Evolutionary conservation across 2,888 invertebrate species (phyloP).

Genomic region (Ormyrus pomaceus): DNA sequence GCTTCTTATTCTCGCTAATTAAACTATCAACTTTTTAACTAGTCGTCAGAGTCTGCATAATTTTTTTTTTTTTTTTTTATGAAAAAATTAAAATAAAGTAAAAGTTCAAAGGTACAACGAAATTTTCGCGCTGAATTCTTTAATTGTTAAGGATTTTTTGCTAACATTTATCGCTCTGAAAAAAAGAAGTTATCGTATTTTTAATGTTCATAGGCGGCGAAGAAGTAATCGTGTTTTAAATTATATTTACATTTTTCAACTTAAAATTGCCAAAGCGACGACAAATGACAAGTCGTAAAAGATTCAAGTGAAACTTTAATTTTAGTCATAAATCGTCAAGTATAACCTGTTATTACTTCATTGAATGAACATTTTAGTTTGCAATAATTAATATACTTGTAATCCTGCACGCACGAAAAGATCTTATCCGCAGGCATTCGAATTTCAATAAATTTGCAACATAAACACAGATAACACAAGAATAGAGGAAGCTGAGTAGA

Average conservation of each 20-base stretch:
- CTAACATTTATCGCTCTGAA: no score
- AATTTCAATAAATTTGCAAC: conserved; percentile 41
- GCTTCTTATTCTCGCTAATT: conserved; percentile 30
- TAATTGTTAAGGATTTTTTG: no score
- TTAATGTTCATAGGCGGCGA: no score
- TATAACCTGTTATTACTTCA: no score
- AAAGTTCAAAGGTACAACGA: conserved; percentile 1
- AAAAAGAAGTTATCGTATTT: no score
- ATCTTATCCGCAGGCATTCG: neutral
- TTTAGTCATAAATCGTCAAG: no score
- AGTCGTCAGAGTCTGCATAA: neutral
- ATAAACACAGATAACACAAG: conserved; percentile 30
- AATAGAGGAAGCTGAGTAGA: conserved; percentile 59
- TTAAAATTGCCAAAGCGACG: neutral
- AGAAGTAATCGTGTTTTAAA: no score
- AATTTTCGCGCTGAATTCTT: neutral
- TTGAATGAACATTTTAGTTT: no score
- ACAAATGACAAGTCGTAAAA: neutral
- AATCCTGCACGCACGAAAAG: neutral
- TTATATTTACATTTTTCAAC: no score
- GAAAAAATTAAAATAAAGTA: neutral
- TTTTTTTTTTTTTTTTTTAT: neutral
- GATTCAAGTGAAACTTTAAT: no score
- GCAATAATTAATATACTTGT: no score
- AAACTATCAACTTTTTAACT: conserved; percentile 18